Conservation (phyloP, 2,888 invertebrate genomes). For the Flexamia atlantica region DNA sequence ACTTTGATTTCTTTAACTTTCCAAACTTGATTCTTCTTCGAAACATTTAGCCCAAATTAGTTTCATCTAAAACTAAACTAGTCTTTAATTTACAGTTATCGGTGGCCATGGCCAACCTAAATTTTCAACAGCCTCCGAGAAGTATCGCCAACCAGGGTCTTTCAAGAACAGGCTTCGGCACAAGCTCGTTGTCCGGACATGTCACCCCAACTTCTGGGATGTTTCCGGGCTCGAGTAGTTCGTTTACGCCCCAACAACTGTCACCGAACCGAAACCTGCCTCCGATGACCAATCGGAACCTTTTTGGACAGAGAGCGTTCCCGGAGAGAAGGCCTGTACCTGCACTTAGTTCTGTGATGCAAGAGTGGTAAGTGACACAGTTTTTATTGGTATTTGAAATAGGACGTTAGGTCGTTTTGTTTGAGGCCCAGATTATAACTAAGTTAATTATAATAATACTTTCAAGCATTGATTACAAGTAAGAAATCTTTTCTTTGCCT, state of each 20-base stretch:
- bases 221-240: slow-evolving; percentile 76
- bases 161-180: slow-evolving; percentile 81
- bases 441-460: too few species aligned
- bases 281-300: slow-evolving; percentile 76
- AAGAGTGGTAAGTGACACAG: slow-evolving; percentile 69
- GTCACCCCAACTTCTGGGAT: slow-evolving; percentile 85
- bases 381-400: too few species aligned
- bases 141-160: slow-evolving; percentile 88
- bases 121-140: slow-evolving; percentile 93
- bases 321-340: slow-evolving; percentile 85
- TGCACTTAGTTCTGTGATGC: slow-evolving; percentile 76
- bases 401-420: too few species aligned
- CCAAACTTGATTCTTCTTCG: too few species aligned
- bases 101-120: slow-evolving; percentile 95
- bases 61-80: too few species aligned
- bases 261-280: slow-evolving; percentile 74
- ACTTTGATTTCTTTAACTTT: too few species aligned
- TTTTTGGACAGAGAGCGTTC: slow-evolving; percentile 90
- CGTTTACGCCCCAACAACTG: slow-evolving; percentile 72
- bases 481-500: too few species aligned
- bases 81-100: too few species aligned
- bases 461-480: too few species aligned
- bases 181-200: slow-evolving; percentile 85
- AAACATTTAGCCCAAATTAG: too few species aligned
- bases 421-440: too few species aligned